Evolutionary conservation across 2,888 invertebrate genomes (phyloP), one percentile per base, ranked within the genome.

Genomic region (Zygaena filipendulae): DNA sequence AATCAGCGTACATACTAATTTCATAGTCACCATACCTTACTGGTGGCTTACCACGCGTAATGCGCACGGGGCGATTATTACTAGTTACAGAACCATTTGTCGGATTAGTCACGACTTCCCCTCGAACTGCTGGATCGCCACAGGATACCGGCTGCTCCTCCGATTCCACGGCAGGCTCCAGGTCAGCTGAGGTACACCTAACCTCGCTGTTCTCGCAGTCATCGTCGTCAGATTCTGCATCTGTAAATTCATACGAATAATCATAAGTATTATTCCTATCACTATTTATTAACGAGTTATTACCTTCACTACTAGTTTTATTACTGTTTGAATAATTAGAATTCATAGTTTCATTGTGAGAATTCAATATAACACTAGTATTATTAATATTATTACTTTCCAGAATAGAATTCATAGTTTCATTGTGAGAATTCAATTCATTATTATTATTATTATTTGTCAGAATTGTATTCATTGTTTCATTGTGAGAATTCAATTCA

Each of bases 221-320:
- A 4, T 26, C 26, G 8, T 25, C 18, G 9, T 21, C 26, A 26
- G 26, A 13, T 13, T 26, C 26, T 13, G 26, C 21, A 26, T 25
- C 25, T 25, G 25, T 25, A 25, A 18, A 25, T 25, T 25, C 25
- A 25, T 25, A 25, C 3, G 25, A 18, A 25, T 19, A 25, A 25
- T 25, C 12, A 25, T 25, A 12, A 23, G 23, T 8, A 23, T 23
- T 7, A 18, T 25, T 25, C 12, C 11, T 25, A 22, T 22, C 22
- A 22, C 13, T 9, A 25, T 12, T 19, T 9, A 8, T 18, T 6
- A 18, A 19, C 12, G 8, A 6, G n/a, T 18, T 6, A 25, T 19
- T 25, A 11, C 4, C 2, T 4, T n/a, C 11, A 12, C 12, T 18
- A 25, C 25, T 25, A 25, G 25, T 19, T n/a, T n/a, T n/a, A n/a